A percentile compares a stretch with the other conserved stretches of the same genome.
Conservation (phyloP, 2,888 invertebrate species). For the Lomographa bimaculata region DNA sequence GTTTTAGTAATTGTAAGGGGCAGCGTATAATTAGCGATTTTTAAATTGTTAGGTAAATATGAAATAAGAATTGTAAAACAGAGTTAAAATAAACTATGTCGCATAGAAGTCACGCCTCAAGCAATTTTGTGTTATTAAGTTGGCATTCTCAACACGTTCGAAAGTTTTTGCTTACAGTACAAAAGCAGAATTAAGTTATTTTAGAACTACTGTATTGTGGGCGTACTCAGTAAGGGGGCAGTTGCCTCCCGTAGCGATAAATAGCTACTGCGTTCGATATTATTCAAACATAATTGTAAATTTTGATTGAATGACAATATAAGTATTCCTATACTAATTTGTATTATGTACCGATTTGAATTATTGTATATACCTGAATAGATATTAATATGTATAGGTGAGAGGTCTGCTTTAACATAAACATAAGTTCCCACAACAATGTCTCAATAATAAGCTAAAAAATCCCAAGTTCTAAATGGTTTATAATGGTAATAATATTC, state of each 20-base stretch:
- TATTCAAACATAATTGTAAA: neutral
- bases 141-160: slow-evolving; percentile 7
- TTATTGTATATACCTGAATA: too few relatives aligned
- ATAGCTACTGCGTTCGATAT: neutral
- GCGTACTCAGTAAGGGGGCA: neutral
- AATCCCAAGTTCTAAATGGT: too few relatives aligned
- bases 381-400: too few relatives aligned
- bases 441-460: too few relatives aligned
- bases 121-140: slow-evolving; percentile 37
- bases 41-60: slow-evolving; percentile 70
- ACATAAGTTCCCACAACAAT: too few relatives aligned
- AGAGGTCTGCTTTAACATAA: too few relatives aligned
- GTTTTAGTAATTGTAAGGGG: slow-evolving; percentile 70
- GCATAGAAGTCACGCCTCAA: slow-evolving; percentile 40
- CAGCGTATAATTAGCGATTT: slow-evolving; percentile 79
- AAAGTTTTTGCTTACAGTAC: slow-evolving; percentile 15
- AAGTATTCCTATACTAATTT: too few relatives aligned
- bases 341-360: too few relatives aligned
- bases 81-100: slow-evolving; percentile 39
- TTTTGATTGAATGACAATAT: too few relatives aligned
- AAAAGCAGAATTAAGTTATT: slow-evolving; percentile 14
- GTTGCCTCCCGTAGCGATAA: neutral
- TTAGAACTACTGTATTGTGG: slow-evolving; percentile 1
- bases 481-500: too few relatives aligned
- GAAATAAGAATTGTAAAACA: slow-evolving; percentile 35